Evolutionary conservation across 2,888 invertebrate species (phyloP).

Genomic region (Saturnia pavonia): DNA sequence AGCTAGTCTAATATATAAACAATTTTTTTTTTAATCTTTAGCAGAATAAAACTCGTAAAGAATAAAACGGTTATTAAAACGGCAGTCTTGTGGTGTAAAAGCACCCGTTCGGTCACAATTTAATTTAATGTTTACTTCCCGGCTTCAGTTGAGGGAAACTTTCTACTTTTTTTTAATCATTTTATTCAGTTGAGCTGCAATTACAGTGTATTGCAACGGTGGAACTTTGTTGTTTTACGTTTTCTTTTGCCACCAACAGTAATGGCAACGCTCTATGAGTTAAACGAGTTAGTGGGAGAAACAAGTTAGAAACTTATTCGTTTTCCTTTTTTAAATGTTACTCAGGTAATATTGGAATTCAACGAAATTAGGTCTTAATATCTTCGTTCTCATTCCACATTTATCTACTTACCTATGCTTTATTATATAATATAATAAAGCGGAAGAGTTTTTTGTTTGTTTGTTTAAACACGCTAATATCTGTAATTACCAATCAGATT

Average conservation of each 20-base stretch:
- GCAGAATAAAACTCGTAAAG: too few relatives aligned
- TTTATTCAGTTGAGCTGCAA: slow-evolving; percentile 55
- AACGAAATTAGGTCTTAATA: background rate
- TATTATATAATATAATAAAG: too few relatives aligned
- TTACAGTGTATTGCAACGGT: slow-evolving; percentile 47
- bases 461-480: too few relatives aligned
- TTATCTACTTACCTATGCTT: too few relatives aligned
- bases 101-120: slow-evolving; percentile 35
- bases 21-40: too few relatives aligned
- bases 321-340: slow-evolving; percentile 22
- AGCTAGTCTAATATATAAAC: too few relatives aligned
- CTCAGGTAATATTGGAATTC: background rate
- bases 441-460: too few relatives aligned
- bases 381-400: background rate
- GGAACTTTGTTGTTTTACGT: slow-evolving; percentile 44
- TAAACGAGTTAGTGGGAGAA: slow-evolving; percentile 41
- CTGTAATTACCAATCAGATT: too few relatives aligned
- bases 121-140: slow-evolving; percentile 47
- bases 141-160: slow-evolving; percentile 40
- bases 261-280: slow-evolving; percentile 30
- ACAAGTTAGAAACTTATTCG: slow-evolving; percentile 32
- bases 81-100: slow-evolving; percentile 9
- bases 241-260: slow-evolving; percentile 46
- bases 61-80: background rate
- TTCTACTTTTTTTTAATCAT: slow-evolving; percentile 43